Base-by-base conservation (phyloP, 2,888 invertebrate species). In the Nymphalis polychloros region DNA sequence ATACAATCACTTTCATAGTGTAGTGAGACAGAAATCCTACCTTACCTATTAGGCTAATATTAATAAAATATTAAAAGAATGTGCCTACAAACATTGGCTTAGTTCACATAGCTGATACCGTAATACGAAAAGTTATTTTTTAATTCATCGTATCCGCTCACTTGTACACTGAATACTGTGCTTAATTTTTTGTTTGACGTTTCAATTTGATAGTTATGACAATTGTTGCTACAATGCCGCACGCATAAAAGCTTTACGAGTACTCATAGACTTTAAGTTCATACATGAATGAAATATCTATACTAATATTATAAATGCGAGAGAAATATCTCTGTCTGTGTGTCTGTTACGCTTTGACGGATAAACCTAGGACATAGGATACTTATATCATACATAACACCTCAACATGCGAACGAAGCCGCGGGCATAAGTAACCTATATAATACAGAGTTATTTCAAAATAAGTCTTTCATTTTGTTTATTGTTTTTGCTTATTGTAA, bases 131-230 rank as follows among this genome's bases (percentile, higher is more conserved):
- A 41, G 2, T 10, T 41, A 13, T 13, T 13, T 41, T 41, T 41
- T 41, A 13, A 41, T 13, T 13, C 13, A 2, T 4, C 13, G 0
- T 13, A 41, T 4, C 27, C 53, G 53, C 55, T 55, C 31, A 3
- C 55, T 55, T 31, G 8, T 31, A 35, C 55, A 55, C 27, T 31
- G 27, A 5, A 55, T 7, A 31, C 6, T 0, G n/a, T 17, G 31
- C 31, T n/a, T 31, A 7, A n/a, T 49, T 19, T 49, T n/a, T n/a
- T 35, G n/a, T 31, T 55, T 55, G 31, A 27, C 27, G n/a, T 31
- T 17, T 35, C 55, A 55, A 55, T 55, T 55, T 31, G 17, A 55
- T n/a, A 55, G 55, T 35, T 31, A 55, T 41, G 57, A 41, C 57
- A 41, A 41, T 57, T 57, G 57, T 41, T 31, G 31, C 55, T 35